These are phyloP conservation scores for Sus scrofa DNA, from an alignment of 2,113 vertebrate genomes.

Conservation along the genomic window T2T-Sscrofa CM000814.6:14650501-14651000, in stretches of 20 bases:
- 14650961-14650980: no score
- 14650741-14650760: slow-evolving; percentile 49
- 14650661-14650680: not conserved
- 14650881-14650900: no score
- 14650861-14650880: not conserved
- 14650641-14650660: not conserved
- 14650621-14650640: not conserved
- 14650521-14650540: not conserved
- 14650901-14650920: no score
- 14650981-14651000: no score
- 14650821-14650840: slow-evolving; percentile 25
- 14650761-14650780: not conserved
- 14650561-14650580: not conserved
- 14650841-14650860: not conserved
- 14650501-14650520: not conserved
- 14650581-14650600: not conserved
- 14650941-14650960: no score
- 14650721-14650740: slow-evolving; percentile 22
- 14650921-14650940: no score
- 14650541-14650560: not conserved
- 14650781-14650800: slow-evolving; percentile 27
- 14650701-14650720: not conserved
- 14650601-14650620: not conserved
- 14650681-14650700: not conserved
- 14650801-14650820: not conserved